Evolutionary conservation across 1,140 invertebrate species (phyloP), one percentile per base, ranked within the genome.

Genomic region (Drosophila repleta): DNA sequence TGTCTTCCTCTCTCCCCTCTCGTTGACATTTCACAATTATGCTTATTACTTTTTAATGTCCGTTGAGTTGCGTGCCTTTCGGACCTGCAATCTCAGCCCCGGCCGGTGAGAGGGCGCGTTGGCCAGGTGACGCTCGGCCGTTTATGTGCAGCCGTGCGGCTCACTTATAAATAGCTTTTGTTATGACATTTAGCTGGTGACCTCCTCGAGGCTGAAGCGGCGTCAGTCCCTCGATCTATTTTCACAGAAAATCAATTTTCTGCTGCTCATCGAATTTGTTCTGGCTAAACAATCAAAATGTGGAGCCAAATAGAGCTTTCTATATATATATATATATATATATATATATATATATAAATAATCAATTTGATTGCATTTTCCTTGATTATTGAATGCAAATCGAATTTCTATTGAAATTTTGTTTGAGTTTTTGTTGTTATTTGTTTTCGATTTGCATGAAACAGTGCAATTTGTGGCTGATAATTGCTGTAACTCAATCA

Each of bases 1-100:
- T 10, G 43, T 43, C 41, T 49, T 21, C n/a, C 32, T n/a, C 17
- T 26, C 20, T 26, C 45, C 13, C 35, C 32, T 46, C 15, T 48
- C 39, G 56, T 75, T 64, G 71, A 76, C 84, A 74, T 81, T 77
- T 81, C 64, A 84, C 82, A 84, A 84, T 84, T 84, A 87, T 87
- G 81, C 79, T 84, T 81, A 84, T 87, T 84, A 81, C 77, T 81
- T 84, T 84, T 84, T 84, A 84, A 84, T 84, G 81, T 70, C 63
- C 68, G 37, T 57, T 58, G 67, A 56, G 46, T 76, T 79, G 61
- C 67, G 61, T 70, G 45, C 60, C 61, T 17, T 24, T 1, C 39
- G 29, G 32, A 71, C 57, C 64, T n/a, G 58, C 45, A 35, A 35
- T 57, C 24, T 8, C 43, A n/a, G 21, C 20, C 10, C 20, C 6